Evolutionary conservation across 1,140 invertebrate genomes (phyloP).

Genomic region (Yoshiicerus persimilis): DNA sequence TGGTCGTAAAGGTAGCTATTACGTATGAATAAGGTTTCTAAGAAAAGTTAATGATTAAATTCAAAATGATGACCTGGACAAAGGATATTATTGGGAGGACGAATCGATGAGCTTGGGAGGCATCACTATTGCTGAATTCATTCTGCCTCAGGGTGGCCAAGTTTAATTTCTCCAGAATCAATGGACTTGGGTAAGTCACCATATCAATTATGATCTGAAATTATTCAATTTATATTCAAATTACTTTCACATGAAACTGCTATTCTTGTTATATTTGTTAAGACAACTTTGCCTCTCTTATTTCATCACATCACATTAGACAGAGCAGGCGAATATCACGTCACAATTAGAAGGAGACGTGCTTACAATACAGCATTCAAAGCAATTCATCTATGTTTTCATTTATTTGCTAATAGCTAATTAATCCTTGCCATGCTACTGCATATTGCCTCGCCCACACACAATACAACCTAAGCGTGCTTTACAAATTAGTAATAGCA

Average conservation of each 20-base stretch:
- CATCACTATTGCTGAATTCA: slow-evolving; percentile 48
- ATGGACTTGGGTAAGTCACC: slow-evolving; percentile 53
- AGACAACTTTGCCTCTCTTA: neutral
- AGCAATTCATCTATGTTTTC: neutral
- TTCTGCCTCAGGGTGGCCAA: slow-evolving; percentile 52
- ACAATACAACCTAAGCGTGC: neutral
- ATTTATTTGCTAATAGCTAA: neutral
- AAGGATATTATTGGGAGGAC: slow-evolving; percentile 51
- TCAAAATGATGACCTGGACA: slow-evolving; percentile 29
- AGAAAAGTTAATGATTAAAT: neutral
- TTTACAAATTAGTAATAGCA: neutral
- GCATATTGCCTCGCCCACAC: neutral
- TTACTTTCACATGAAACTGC: neutral
- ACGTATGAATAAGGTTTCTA: no score
- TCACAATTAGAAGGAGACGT: neutral
- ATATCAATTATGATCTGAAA: slow-evolving; percentile 52
- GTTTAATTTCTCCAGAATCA: slow-evolving; percentile 53
- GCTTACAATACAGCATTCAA: neutral
- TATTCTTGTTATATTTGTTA: neutral
- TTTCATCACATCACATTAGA: neutral
- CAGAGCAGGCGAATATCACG: neutral
- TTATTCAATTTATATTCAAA: slow-evolving; percentile 11
- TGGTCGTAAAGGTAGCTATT: no score
- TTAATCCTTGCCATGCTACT: neutral
- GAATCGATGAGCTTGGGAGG: slow-evolving; percentile 50